Evolutionary conservation across 2,888 invertebrate species (phyloP).

Genomic region (Eupithecia dodoneata): DNA sequence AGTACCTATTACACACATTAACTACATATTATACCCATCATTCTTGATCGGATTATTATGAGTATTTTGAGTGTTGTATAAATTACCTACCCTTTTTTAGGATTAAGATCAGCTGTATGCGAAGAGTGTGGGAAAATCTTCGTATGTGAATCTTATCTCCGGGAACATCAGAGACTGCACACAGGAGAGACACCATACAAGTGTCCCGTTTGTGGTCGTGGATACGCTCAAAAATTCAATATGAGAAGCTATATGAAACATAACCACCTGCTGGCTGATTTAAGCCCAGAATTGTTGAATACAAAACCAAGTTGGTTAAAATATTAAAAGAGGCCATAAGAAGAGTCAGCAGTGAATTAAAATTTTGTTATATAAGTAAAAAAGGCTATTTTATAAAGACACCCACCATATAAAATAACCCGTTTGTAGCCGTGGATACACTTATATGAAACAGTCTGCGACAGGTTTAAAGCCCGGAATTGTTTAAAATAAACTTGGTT

Average conservation of each 20-base stretch:
- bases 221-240: conserved; percentile 77
- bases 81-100: too few species aligned
- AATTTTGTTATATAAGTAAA: neutral
- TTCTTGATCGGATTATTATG: too few species aligned
- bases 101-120: conserved; percentile 75
- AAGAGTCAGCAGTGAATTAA: neutral
- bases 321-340: conserved; percentile 56
- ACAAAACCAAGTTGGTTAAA: conserved; percentile 74
- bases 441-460: too few species aligned
- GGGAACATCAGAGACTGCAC: conserved; percentile 77
- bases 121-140: conserved; percentile 70
- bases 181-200: conserved; percentile 81
- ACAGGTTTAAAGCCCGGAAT: too few species aligned
- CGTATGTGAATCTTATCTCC: conserved; percentile 74
- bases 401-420: neutral
- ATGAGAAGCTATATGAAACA: conserved; percentile 76
- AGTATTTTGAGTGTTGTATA: too few species aligned
- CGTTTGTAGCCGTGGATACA: neutral
- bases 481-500: too few species aligned
- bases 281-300: conserved; percentile 64
- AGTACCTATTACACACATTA: too few species aligned
- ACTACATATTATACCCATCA: too few species aligned
- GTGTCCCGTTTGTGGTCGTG: conserved; percentile 77
- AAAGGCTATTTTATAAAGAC: neutral
- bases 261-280: conserved; percentile 73